Base-by-base conservation (phyloP, 2,888 invertebrate species). In the Corbicula japonica region DNA sequence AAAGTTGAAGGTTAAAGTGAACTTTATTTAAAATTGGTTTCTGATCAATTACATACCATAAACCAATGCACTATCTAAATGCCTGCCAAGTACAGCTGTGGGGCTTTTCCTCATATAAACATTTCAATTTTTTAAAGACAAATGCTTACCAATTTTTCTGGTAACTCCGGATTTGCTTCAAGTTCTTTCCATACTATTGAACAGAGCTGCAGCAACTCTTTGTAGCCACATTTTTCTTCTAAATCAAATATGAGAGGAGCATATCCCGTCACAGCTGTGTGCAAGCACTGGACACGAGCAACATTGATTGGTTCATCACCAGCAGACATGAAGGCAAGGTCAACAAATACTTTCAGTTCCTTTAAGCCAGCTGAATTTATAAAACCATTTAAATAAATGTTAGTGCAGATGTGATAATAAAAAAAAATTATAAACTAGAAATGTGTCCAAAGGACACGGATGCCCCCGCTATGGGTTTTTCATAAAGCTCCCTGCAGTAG, bases 181-280 rank as follows among this genome's bases (percentile, higher is more conserved):
- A 91, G 65, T 46, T 88, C 86, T 30, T 81, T 86, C 88, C 91
- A 92, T 0, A 92, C 90, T 21, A 80, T 35, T 41, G 84, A 34
- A 70, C 91, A 92, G n/a, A 80, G 84, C 0, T 76, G 70, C 23
- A 91, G 66, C 52, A 92, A 86, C 21, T 80, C 72, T 3, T 68
- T 41, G 60, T 86, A 90, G n/a, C 80, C 88, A 50, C 77, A 78
- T 6, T 80, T 52, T 30, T 71, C 26, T 8, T 84, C 62, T 15
- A 91, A 76, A 56, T 91, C 89, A 82, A 91, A 92, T 54, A 92
- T 92, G n/a, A 92, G 86, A 8, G 92, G 90, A 35, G 92, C 87
- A 76, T 88, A 92, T 41, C 91, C 92, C 10, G 87, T 90, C 21
- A 89, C 90, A 10, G 92, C 91, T 8, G 90, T 84, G 71, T 91